Percentiles rank a stretch among this genome's conserved stretches.
Evolutionary conservation across 2,113 vertebrate species (phyloP).

Genomic region (Dicaeum eximium): DNA sequence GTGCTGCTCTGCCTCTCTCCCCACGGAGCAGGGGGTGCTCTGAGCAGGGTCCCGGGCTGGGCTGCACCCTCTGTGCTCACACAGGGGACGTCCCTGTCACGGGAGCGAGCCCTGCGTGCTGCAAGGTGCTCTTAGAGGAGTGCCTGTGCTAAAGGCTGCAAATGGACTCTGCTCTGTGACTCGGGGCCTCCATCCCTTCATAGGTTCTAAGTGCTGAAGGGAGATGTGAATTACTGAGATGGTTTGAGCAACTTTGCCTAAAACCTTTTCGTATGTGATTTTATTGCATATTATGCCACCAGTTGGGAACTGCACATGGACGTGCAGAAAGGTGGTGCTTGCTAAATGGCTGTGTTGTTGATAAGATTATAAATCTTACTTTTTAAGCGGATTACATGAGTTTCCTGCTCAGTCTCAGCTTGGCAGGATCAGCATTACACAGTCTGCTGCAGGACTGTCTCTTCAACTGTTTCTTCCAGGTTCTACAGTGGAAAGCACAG

Average conservation of each 20-base stretch:
- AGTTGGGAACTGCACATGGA: background rate
- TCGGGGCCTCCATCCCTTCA: background rate
- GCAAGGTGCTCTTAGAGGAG: fast-evolving
- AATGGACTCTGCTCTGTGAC: fast-evolving
- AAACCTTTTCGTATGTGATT: background rate
- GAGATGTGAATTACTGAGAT: background rate
- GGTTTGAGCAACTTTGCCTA: background rate
- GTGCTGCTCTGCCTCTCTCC: background rate
- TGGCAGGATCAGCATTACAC: background rate
- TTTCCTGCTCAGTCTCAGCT: background rate
- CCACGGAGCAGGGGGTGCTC: fast-evolving
- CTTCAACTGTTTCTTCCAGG: constrained; percentile 64
- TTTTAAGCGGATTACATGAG: background rate
- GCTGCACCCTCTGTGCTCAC: background rate
- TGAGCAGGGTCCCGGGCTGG: fast-evolving
- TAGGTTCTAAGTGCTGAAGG: background rate
- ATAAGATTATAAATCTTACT: background rate
- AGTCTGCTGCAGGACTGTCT: background rate
- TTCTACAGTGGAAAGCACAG: constrained; percentile 81
- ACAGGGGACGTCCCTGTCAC: fast-evolving
- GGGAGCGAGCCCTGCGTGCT: background rate
- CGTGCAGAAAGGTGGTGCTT: background rate
- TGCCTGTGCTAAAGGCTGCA: fast-evolving
- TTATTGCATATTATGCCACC: background rate
- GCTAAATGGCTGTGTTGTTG: background rate